Base-by-base conservation (phyloP, 2,797 vertebrate genomes). In the Melanotaenia parkinsoni region DNA sequence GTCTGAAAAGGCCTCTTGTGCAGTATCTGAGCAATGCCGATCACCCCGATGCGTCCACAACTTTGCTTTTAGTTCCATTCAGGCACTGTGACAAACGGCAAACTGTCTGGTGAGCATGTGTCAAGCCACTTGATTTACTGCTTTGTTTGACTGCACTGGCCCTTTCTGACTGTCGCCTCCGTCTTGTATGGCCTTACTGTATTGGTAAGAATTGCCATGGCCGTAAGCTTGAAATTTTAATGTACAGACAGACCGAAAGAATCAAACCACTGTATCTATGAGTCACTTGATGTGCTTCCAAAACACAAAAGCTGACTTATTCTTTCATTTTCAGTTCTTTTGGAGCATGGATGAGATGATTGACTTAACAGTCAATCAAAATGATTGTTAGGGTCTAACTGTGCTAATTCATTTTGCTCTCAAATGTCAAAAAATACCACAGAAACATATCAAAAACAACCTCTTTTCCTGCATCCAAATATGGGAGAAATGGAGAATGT, bases 1-100 rank as follows among this genome's bases (percentile, higher is more conserved):
- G 88, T 88, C 90, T 95, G 89, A 94, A 95, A 94, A 94, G 93
- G 88, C 89, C 91, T 88, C 88, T 95, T 95, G 93, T 95, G 86
- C 81, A 76, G 85, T 45, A 86, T 91, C 86, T 88, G 89, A 92
- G 92, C 90, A 86, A 93, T 93, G 94, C 89, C 80, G 84, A 90
- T 92, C 90, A 78, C 86, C 83, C 88, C 81, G 78, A 93, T 86
- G 88, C 82, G 85, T 89, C 87, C 89, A 84, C 90, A 83, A 91
- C 88, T 92, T 89, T 89, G 90, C 89, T 90, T 94, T 93, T 89
- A 91, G 88, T 85, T 85, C 93, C 94, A 93, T 94, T 94, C 92
- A 94, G 87, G 78, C 89, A 13, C 90, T 61, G 89, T 90, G 90
- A 95, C 94, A 94, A 94, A 92, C 89, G 93, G 89, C 91, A 91